Conservation (phyloP, 2,797 vertebrate genomes). For the Oryzias sinensis region DNA sequence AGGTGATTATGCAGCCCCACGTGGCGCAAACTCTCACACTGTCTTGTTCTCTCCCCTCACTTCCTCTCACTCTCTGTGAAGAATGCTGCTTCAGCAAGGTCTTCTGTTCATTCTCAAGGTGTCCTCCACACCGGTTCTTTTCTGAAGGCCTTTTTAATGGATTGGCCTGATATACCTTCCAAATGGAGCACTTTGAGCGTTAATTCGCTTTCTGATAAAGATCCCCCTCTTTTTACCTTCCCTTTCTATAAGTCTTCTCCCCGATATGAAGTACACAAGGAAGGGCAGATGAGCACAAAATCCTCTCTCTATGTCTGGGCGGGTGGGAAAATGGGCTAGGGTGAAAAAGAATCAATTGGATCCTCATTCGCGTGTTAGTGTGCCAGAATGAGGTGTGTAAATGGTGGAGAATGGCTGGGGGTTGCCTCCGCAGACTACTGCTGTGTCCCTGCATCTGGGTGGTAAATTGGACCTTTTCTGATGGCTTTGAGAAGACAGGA, state of each 20-base stretch:
- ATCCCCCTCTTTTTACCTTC: conserved; percentile 82
- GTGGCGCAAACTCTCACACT: conserved; percentile 30
- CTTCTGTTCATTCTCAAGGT: conserved; percentile 99
- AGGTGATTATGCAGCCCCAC: conserved; percentile 82
- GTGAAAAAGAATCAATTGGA: conserved; percentile 96
- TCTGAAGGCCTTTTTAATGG: conserved; percentile 97
- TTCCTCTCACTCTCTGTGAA: conserved; percentile 73
- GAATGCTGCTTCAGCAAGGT: conserved; percentile 99
- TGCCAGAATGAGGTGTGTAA: conserved; percentile 79
- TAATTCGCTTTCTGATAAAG: conserved; percentile 99
- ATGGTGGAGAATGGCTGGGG: conserved; percentile 88
- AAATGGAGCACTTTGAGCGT: conserved; percentile 99
- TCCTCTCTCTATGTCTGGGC: conserved; percentile 81
- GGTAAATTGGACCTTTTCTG: conserved; percentile 88
- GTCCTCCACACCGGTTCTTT: conserved; percentile 92
- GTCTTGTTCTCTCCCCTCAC: conserved; percentile 28
- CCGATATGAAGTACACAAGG: conserved; percentile 98
- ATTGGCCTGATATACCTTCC: conserved; percentile 99
- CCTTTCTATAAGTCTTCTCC: conserved; percentile 97
- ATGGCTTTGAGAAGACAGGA: conserved; percentile 83
- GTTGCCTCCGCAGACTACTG: conserved; percentile 82
- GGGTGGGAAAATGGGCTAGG: conserved; percentile 73
- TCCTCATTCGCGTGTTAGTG: conserved; percentile 97
- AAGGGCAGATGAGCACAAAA: conserved; percentile 98
- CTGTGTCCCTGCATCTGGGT: conserved; percentile 89